Evolutionary conservation across 2,888 invertebrate genomes (phyloP).

Genomic region (Ametastegia equiseti): DNA sequence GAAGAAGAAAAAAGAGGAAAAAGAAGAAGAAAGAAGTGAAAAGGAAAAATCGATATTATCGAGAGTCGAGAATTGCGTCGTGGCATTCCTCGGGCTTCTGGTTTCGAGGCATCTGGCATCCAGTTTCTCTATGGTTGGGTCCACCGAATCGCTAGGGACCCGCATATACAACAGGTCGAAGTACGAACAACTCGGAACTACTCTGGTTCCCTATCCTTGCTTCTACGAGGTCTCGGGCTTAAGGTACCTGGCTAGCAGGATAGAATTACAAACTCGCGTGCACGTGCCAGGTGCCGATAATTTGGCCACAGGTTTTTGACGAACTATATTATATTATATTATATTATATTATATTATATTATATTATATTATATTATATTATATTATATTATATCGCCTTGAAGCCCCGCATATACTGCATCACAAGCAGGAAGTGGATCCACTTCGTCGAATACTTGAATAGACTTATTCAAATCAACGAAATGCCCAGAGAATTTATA

Average conservation of each 20-base stretch:
- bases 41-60: background rate
- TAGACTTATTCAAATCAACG: too few relatives aligned
- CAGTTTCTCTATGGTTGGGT: constrained; percentile 16
- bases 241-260: constrained; percentile 10
- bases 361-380: too few relatives aligned
- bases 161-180: background rate
- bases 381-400: too few relatives aligned
- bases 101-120: constrained; percentile 17
- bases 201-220: background rate
- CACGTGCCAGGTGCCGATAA: constrained; percentile 44
- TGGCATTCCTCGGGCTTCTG: constrained; percentile 13
- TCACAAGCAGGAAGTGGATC: background rate
- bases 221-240: constrained; percentile 1
- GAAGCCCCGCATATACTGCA: constrained; percentile 19
- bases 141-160: background rate
- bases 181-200: background rate
- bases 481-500: too few relatives aligned
- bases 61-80: background rate
- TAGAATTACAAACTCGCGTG: constrained; percentile 29
- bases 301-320: constrained; percentile 30
- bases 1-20: background rate
- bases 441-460: too few relatives aligned
- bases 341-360: too few relatives aligned
- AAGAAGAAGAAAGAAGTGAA: background rate
- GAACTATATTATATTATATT: constrained; percentile 6